Base-by-base conservation (phyloP, 2,113 vertebrate species). In the Copsychus sechellarum region DNA sequence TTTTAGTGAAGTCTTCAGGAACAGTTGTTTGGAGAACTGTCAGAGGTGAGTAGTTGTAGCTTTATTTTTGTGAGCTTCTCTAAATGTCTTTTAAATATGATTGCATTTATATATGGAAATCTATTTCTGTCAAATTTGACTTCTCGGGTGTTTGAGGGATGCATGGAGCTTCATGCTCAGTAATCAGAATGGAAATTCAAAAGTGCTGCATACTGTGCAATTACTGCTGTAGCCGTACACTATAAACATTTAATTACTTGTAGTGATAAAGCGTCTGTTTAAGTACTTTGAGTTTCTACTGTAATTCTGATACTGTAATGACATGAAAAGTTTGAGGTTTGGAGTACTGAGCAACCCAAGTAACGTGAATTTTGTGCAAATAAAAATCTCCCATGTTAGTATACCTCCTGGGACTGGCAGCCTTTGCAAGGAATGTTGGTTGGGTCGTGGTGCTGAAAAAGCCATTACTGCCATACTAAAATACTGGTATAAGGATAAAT, bases 231-330 rank as follows among this genome's bases (percentile, higher is more conserved):
- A 92, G 65, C 65, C 6, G 10, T 88, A 82, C 26, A 31, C 54
- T 77, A 13, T 72, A 70, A 95, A 90, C 74, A 60, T 86, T 88
- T 90, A 93, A 83, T 93, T 90, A 90, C 47, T 90, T 66, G 79
- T 69, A 83, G 58, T 2, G 11, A 82, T 90, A 93, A 93, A 93
- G 31, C 64, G 53, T 89, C 26, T 80, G 47, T 81, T 40, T 48
- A 92, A 83, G 71, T 72, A 67, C 34, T 86, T 93, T 24, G 84
- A 61, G 47, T 58, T 81, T 86, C 29, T 88, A 20, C 51, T 93
- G 42, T 77, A 85, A 54, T 85, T 94, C 62, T 50, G 15, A 40
- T 82, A 54, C 26, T 87, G 33, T 19, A 76, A 47, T 91, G 34
- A 36, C 36, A 31, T 64, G 20, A 90, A 70, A 76, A 67, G 66